These are phyloP conservation scores for Pterostichus niger DNA, from an alignment of 2,888 invertebrate genomes.

Conservation along the genomic window DNA sequence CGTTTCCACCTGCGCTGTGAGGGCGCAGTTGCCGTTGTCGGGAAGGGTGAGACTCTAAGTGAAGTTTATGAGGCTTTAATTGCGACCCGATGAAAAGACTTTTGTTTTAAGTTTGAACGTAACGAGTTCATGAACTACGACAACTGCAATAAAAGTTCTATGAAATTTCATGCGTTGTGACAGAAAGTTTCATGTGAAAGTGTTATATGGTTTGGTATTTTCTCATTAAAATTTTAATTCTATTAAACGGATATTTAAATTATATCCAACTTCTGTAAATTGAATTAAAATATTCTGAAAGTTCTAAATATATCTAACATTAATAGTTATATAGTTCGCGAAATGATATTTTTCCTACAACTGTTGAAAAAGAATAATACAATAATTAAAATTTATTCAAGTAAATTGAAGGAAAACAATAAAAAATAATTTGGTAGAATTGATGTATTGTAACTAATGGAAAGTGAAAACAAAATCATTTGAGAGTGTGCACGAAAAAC, in stretches of 20 bases:
- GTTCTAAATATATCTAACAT: too few species aligned
- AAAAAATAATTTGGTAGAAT: too few species aligned
- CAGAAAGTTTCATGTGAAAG: neutral
- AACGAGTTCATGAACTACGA: constrained; percentile 35
- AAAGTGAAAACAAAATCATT: too few species aligned
- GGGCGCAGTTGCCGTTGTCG: neutral
- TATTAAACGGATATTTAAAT: too few species aligned
- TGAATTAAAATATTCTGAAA: too few species aligned
- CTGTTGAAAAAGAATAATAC: too few species aligned
- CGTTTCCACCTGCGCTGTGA: constrained; percentile 1
- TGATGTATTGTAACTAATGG: too few species aligned
- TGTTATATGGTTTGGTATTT: constrained; percentile 12
- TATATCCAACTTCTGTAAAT: neutral
- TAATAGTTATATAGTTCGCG: too few species aligned
- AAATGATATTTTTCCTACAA: too few species aligned
- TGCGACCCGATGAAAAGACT: constrained; percentile 50
- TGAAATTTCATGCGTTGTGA: constrained; percentile 30
- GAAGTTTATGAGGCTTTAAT: constrained; percentile 59
- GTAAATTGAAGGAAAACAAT: too few species aligned
- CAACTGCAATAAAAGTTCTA: constrained; percentile 42
- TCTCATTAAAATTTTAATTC: constrained; percentile 18
- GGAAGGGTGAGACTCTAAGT: neutral
- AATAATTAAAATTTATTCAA: too few species aligned
- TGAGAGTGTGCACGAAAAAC: too few species aligned
- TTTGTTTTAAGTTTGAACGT: constrained; percentile 49